Conservation (phyloP, 2,888 invertebrate species). For the Epinotia ramella region DNA sequence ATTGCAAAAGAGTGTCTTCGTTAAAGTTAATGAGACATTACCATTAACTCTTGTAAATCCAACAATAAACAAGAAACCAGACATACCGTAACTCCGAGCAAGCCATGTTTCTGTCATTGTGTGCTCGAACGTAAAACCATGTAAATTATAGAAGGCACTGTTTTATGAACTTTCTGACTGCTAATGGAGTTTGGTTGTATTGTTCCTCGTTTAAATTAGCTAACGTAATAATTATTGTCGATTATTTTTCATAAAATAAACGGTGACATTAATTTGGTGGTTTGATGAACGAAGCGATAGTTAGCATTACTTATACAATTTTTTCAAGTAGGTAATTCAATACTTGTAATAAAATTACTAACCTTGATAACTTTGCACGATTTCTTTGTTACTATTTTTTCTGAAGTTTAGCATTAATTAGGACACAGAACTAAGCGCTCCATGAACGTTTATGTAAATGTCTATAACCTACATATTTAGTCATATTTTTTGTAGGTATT, state of each 20-base stretch:
- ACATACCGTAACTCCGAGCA: conserved; percentile 15
- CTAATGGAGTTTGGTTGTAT: conserved; percentile 16
- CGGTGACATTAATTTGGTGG: not conserved
- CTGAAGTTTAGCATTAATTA: too few relatives aligned
- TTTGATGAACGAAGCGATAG: not conserved
- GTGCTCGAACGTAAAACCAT: conserved; percentile 25
- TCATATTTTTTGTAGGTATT: too few relatives aligned
- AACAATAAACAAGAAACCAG: conserved; percentile 7
- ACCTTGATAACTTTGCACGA: too few relatives aligned
- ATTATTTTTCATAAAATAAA: conserved; percentile 8
- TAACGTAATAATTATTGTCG: conserved; percentile 17
- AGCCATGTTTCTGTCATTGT: conserved; percentile 30
- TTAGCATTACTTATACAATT: not conserved
- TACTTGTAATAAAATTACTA: too few relatives aligned
- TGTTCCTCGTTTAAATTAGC: conserved; percentile 23
- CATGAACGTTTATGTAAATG: too few relatives aligned
- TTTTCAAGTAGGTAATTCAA: too few relatives aligned
- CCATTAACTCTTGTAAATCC: conserved; percentile 3
- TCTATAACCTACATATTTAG: too few relatives aligned
- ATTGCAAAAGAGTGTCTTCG: not conserved
- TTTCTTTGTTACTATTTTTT: too few relatives aligned
- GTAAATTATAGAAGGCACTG: conserved; percentile 32
- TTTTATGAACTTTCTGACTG: conserved; percentile 28
- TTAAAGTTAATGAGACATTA: conserved; percentile 10
- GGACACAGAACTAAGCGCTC: too few relatives aligned